phyloP scores from a whole-genome alignment of 2,888 invertebrate species.

The Odontocerum albicorne region DNA sequence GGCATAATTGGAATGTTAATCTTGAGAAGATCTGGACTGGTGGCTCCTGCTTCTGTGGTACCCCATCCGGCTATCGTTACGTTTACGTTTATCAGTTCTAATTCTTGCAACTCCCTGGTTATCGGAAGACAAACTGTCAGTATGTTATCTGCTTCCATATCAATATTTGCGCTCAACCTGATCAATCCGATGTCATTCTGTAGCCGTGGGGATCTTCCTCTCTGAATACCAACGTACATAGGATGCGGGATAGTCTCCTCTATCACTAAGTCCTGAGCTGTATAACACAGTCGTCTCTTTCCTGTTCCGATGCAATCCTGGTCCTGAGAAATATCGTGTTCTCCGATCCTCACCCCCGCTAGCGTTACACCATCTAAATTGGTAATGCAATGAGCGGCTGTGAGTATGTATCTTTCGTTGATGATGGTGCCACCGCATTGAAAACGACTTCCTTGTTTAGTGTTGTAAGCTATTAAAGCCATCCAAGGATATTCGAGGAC shows the following conservation, averaged over 20 bases:
- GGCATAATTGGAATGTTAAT: constrained; percentile 48
- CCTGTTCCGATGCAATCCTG: constrained; percentile 51
- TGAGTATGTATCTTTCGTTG: constrained; percentile 56
- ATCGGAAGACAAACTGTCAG: constrained; percentile 57
- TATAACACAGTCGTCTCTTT: constrained; percentile 40
- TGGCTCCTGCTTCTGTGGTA: constrained; percentile 43
- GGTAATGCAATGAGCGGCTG: constrained; percentile 63
- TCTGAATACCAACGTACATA: constrained; percentile 49
- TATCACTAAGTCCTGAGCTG: constrained; percentile 51
- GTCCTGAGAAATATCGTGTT: constrained; percentile 54
- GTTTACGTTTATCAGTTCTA: constrained; percentile 40
- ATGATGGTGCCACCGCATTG: constrained; percentile 60
- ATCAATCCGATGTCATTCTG: constrained; percentile 63
- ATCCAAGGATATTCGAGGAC: constrained; percentile 20
- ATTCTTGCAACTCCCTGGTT: constrained; percentile 40
- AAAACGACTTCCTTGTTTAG: constrained; percentile 36
- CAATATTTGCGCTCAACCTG: constrained; percentile 50
- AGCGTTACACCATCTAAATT: constrained; percentile 51
- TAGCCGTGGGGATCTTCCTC: constrained; percentile 43
- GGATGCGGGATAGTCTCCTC: constrained; percentile 54
- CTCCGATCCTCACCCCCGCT: constrained; percentile 63
- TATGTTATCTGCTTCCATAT: constrained; percentile 45
- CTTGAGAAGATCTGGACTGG: constrained; percentile 50
- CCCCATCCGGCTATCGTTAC: constrained; percentile 62
- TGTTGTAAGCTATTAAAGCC: constrained; percentile 17